Percentiles rank a stretch among this genome's conserved stretches.
Evolutionary conservation across 1,140 invertebrate species (phyloP).

Genomic region (Aphelenchoides besseyi): DNA sequence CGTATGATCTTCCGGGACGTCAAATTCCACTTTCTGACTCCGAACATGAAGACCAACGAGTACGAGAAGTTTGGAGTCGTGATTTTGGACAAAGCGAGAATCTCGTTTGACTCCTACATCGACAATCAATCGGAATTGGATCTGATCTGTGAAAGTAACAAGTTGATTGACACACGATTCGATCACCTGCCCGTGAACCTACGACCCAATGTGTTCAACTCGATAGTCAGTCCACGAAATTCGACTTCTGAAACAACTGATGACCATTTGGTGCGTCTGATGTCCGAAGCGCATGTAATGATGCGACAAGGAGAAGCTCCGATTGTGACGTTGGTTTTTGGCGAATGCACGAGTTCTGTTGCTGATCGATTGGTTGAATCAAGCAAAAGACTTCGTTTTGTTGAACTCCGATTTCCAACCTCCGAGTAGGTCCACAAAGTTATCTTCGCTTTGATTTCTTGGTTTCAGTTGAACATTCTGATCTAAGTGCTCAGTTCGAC

Average conservation of each 20-base stretch:
- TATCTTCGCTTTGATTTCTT: background rate
- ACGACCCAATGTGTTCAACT: slow-evolving; percentile 79
- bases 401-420: slow-evolving; percentile 56
- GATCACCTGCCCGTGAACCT: background rate
- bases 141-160: slow-evolving; percentile 51
- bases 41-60: background rate
- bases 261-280: slow-evolving; percentile 21
- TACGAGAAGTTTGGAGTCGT: slow-evolving; percentile 44
- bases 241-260: background rate
- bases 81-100: slow-evolving; percentile 42
- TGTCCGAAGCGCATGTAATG: slow-evolving; percentile 55
- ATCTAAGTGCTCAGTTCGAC: background rate
- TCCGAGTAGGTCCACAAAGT: slow-evolving; percentile 57
- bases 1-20: slow-evolving; percentile 50
- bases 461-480: slow-evolving; percentile 1
- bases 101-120: slow-evolving; percentile 51
- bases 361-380: slow-evolving; percentile 87
- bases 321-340: slow-evolving; percentile 78
- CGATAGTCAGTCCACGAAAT: slow-evolving; percentile 77
- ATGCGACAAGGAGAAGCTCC: slow-evolving; percentile 54
- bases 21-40: slow-evolving; percentile 34
- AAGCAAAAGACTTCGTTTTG: slow-evolving; percentile 76
- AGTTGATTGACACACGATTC: slow-evolving; percentile 35
- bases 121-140: slow-evolving; percentile 54
- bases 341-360: slow-evolving; percentile 93